Conservation (phyloP, 2,888 invertebrate genomes). For the Cosmia pyralina region DNA sequence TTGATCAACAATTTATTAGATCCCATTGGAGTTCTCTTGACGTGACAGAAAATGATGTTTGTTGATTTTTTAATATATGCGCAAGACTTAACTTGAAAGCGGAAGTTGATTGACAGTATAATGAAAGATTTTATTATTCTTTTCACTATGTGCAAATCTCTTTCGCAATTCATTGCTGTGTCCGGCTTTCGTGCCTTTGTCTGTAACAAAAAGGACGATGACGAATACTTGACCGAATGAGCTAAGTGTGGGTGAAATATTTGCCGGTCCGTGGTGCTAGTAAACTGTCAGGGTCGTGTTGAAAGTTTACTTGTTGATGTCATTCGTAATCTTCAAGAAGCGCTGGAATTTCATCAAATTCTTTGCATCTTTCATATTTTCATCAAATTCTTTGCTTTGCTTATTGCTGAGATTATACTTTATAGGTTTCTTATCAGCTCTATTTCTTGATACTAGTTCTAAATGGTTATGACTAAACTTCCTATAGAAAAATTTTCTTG, state of each 20-base stretch:
- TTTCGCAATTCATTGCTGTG: slow-evolving; percentile 55
- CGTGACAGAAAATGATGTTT: neutral
- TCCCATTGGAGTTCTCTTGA: neutral
- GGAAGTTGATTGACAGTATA: slow-evolving; percentile 37
- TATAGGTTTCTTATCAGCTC: neutral
- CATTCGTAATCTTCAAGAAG: slow-evolving; percentile 10
- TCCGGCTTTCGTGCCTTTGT: slow-evolving; percentile 62
- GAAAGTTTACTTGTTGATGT: slow-evolving; percentile 38
- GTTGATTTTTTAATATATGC: slow-evolving; percentile 12
- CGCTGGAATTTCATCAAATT: neutral
- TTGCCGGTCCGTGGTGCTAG: slow-evolving; percentile 42
- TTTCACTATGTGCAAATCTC: slow-evolving; percentile 55
- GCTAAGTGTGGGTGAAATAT: slow-evolving; percentile 65
- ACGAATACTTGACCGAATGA: slow-evolving; percentile 65
- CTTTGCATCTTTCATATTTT: no score
- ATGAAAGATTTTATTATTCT: slow-evolving; percentile 45
- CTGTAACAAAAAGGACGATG: slow-evolving; percentile 58
- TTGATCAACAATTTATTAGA: neutral
- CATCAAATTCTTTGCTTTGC: neutral
- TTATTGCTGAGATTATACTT: neutral
- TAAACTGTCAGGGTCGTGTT: slow-evolving; percentile 53
- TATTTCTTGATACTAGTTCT: neutral
- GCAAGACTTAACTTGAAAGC: slow-evolving; percentile 22
- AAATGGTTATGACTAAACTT: neutral
- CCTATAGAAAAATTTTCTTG: neutral